phyloP scores from a whole-genome alignment of 2,888 invertebrate genomes.

The Diarsia rubi region DNA sequence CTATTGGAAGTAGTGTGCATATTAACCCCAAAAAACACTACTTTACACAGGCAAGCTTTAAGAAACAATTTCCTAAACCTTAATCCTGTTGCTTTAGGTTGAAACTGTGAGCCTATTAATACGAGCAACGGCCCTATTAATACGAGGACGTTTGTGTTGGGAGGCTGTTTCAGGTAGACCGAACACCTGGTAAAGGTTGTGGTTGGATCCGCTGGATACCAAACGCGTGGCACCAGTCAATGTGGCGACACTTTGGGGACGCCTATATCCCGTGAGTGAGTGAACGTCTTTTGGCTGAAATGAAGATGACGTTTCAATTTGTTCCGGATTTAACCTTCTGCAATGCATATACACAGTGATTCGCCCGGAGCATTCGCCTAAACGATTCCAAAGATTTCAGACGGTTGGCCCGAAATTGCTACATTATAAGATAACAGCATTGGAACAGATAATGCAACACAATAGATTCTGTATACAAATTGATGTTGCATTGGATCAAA shows the following conservation, averaged over 20 bases:
- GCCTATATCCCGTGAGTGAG: too few species aligned
- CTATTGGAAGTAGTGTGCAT: not conserved
- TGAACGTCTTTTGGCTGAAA: too few species aligned
- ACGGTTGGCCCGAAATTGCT: conserved; percentile 68
- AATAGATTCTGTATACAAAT: conserved; percentile 61
- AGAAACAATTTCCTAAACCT: not conserved
- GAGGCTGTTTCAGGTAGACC: not conserved
- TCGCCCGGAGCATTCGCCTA: conserved; percentile 59
- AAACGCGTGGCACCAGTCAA: too few species aligned
- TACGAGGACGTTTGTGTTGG: not conserved
- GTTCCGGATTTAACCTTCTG: conserved; percentile 33
- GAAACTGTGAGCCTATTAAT: too few species aligned
- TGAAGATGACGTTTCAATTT: not conserved
- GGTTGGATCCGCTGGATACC: too few species aligned
- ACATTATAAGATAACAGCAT: conserved; percentile 69
- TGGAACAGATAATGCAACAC: conserved; percentile 64
- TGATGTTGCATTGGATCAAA: conserved; percentile 38
- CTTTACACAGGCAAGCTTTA: not conserved
- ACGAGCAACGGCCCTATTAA: not conserved
- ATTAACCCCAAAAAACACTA: not conserved
- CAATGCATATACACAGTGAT: not conserved
- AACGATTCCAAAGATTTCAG: conserved; percentile 69
- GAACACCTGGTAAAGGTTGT: too few species aligned
- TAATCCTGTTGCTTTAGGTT: not conserved
- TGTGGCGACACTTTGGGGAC: too few species aligned